phyloP scores from a whole-genome alignment of 2,797 vertebrate genomes.

The Premnoplex brunnescens region DNA sequence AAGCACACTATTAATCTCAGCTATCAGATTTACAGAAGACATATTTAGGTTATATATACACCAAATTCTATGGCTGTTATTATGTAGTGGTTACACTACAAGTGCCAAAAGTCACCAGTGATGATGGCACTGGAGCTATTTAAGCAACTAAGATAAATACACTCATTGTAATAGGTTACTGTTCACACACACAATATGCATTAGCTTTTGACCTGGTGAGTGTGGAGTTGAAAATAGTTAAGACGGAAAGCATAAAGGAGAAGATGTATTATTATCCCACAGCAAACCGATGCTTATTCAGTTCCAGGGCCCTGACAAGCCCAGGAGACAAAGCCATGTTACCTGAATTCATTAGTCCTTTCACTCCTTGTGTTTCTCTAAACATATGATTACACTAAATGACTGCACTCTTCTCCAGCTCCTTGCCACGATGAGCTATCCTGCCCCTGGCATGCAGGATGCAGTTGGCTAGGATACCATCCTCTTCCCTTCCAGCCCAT shows the following conservation, averaged over 20 bases:
- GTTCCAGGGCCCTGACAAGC: not conserved
- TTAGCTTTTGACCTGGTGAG: conserved; percentile 41
- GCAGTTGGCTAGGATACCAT: not conserved
- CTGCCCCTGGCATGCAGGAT: not conserved
- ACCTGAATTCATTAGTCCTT: conserved; percentile 11
- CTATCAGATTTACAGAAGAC: not conserved
- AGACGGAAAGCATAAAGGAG: not conserved
- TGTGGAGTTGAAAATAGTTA: not conserved
- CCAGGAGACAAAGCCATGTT: not conserved
- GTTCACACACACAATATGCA: not conserved
- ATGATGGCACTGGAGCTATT: not conserved
- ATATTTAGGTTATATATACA: not conserved
- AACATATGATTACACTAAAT: conserved; percentile 22
- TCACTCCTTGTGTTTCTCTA: not conserved
- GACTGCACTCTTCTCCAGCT: not conserved
- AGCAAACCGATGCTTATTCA: not conserved
- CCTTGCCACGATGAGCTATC: not conserved
- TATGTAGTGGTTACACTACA: not conserved
- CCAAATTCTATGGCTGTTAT: not conserved
- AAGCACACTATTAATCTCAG: not conserved
- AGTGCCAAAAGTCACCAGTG: not conserved
- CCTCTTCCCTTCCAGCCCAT: not conserved
- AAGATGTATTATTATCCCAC: not conserved
- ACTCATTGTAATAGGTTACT: not conserved
- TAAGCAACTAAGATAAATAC: conserved; percentile 27